phyloP scores from a whole-genome alignment of 2,797 vertebrate species.

The Adrianichthys oophorus region DNA sequence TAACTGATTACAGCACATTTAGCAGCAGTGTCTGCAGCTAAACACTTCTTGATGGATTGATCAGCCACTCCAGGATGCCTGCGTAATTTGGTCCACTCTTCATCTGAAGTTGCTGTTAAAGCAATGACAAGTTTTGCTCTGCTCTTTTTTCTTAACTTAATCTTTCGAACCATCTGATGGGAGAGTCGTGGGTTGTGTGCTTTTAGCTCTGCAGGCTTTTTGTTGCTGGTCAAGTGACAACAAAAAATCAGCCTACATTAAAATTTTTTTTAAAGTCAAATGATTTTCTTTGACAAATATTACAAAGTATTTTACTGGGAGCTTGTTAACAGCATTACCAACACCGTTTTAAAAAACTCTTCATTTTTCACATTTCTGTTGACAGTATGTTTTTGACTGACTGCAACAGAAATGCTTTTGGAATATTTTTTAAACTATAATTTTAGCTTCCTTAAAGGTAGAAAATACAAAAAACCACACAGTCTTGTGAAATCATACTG shows the following conservation, averaged over 20 bases:
- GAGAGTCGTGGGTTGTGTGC: slow-evolving; percentile 11
- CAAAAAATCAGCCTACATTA: too few species aligned
- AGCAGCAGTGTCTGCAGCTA: slow-evolving; percentile 26
- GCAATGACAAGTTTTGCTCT: slow-evolving; percentile 9
- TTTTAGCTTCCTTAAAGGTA: too few species aligned
- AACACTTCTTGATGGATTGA: slow-evolving; percentile 50
- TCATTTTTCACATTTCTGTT: too few species aligned
- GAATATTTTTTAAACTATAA: too few species aligned
- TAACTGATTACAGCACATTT: slow-evolving; percentile 38
- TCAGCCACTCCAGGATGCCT: slow-evolving; percentile 30
- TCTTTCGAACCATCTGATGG: slow-evolving; percentile 31
- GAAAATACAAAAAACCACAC: too few species aligned
- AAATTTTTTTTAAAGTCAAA: too few species aligned
- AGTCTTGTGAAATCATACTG: too few species aligned
- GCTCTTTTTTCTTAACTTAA: slow-evolving; percentile 1
- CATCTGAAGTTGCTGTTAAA: slow-evolving; percentile 27
- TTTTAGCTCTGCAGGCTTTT: background rate
- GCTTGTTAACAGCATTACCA: background rate
- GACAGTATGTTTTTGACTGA: too few species aligned
- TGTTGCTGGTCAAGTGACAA: background rate
- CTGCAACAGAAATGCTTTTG: too few species aligned
- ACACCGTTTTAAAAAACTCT: too few species aligned
- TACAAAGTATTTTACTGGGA: too few species aligned
- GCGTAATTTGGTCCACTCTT: slow-evolving; percentile 36
- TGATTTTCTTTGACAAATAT: background rate